phyloP scores from a whole-genome alignment of 2,888 invertebrate genomes.

The Pristionchus maxplancki region DNA sequence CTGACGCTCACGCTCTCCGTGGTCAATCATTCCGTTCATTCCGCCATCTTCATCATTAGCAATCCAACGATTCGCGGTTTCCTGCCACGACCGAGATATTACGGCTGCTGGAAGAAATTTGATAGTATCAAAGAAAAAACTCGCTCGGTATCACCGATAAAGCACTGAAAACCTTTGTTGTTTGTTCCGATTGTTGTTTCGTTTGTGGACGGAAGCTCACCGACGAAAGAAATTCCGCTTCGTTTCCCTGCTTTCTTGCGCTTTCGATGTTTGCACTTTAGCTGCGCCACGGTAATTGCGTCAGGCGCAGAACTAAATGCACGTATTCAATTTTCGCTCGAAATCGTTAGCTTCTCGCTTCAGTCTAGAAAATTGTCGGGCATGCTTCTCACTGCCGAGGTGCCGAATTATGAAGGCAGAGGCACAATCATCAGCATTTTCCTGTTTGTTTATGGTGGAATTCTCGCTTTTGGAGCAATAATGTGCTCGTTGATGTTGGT shows the following conservation, averaged over 20 bases:
- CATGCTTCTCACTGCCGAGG: conserved; percentile 6
- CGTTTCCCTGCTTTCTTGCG: neutral
- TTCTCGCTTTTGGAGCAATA: neutral
- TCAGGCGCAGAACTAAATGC: no score
- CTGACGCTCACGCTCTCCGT: neutral
- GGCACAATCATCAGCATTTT: neutral
- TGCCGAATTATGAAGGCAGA: neutral
- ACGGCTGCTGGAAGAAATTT: neutral
- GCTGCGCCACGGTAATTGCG: neutral
- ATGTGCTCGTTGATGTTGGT: neutral
- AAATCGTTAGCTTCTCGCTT: neutral
- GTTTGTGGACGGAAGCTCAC: no score
- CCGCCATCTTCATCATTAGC: neutral
- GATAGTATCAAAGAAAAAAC: neutral
- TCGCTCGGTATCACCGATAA: neutral
- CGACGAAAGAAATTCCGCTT: no score
- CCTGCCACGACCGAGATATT: neutral
- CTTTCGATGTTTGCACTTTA: neutral
- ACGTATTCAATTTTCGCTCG: no score
- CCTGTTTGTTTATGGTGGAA: neutral
- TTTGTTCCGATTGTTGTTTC: no score
- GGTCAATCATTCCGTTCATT: neutral
- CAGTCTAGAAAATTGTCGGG: neutral
- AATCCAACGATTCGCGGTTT: neutral
- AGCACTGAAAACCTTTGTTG: neutral